Conservation (phyloP, 2,888 invertebrate genomes). For the Galerucella calmariensis region DNA sequence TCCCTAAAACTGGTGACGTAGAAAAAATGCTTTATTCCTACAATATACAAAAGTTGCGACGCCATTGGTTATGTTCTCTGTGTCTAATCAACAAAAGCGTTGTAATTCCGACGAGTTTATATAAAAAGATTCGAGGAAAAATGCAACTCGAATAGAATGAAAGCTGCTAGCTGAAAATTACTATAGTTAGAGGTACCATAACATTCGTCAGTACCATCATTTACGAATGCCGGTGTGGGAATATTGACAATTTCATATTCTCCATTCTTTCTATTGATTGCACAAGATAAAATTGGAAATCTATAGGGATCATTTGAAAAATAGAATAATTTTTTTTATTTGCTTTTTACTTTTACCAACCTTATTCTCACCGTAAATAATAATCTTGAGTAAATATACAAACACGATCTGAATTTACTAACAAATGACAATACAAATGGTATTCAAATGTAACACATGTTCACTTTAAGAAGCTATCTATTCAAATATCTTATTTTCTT, state of each 20-base stretch:
- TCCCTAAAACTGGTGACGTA: no score
- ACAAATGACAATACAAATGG: constrained; percentile 18
- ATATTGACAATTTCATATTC: constrained; percentile 4
- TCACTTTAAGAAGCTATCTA: constrained; percentile 9
- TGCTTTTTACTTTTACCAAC: neutral
- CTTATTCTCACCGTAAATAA: neutral
- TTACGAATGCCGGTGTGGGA: constrained; percentile 23
- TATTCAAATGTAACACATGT: constrained; percentile 16
- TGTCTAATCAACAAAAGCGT: constrained; percentile 42
- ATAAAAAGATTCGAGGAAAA: constrained; percentile 36
- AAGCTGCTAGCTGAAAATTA: constrained; percentile 37
- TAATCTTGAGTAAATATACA: neutral
- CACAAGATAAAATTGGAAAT: neutral
- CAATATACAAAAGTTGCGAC: neutral
- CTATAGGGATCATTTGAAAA: neutral
- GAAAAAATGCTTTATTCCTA: neutral
- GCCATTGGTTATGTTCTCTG: constrained; percentile 29
- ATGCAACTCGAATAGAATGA: constrained; percentile 34
- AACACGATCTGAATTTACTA: constrained; percentile 21
- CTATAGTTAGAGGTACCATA: constrained; percentile 34
- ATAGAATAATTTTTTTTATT: neutral
- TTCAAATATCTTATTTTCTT: constrained; percentile 16
- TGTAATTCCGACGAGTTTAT: constrained; percentile 37
- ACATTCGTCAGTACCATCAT: constrained; percentile 31
- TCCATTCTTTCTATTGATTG: neutral